Evolutionary conservation across 1,140 invertebrate species (phyloP), one percentile per base, ranked within the genome.

Genomic region (Drosophila nasuta): DNA sequence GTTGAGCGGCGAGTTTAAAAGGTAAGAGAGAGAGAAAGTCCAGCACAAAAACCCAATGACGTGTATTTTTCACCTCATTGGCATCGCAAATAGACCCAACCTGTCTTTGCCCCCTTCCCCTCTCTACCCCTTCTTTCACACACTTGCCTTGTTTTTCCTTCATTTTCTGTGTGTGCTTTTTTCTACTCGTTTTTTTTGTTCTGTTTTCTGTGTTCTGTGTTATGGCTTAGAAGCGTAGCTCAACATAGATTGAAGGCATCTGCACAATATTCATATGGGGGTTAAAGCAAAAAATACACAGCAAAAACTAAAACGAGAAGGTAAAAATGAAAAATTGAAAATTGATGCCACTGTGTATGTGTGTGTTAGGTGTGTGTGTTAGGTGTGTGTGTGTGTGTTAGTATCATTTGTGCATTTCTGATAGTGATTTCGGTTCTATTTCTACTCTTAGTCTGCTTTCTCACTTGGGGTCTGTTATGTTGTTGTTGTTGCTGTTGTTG

Each of bases 31-130:
- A 4, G 20, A 25, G 20, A 25, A 2, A 78, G 67, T 71, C 67
- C 60, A 52, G 52, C 49, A 73, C 69, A 62, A 71, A 25, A 77
- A 73, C 69, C 62, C 69, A 77, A 66, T 77, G 62, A 67, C 57
- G 68, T 73, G 75, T 73, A 70, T 77, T 77, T 77, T 77, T 77
- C 75, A 77, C 62, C 62, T 77, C 75, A 77, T 77, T 77, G 75
- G 56, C 75, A 77, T 51, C 70, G 75, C 69, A 73, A 77, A 77
- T 77, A 72, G 75, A 73, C 20, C 49, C n/a, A 17, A 35, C 17
- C 17, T 15, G 17, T 52, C 51, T 28, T 20, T 13, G 7, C 11
- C 30, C 30, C 30, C 30, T 33, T 7, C 35, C 20, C 20, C 20
- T 25, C 2, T 13, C 38, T 33, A 1, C n/a, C 1, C n/a, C 49